These are phyloP conservation scores for Micromys minutus DNA, from an alignment of 2,113 vertebrate genomes.

Conservation along the genomic window DNA sequence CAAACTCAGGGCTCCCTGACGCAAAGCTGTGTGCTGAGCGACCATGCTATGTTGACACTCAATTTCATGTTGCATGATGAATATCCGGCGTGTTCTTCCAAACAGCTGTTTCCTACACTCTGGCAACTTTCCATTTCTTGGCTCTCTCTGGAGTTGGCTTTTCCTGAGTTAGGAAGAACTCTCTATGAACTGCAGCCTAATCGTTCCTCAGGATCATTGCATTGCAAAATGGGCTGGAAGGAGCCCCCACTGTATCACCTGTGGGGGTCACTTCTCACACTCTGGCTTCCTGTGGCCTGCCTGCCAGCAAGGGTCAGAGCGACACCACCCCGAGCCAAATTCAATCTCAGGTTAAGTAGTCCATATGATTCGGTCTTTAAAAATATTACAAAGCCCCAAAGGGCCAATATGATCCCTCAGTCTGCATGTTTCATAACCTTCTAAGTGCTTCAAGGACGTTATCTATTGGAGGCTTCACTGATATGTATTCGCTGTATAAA, in stretches of 20 bases:
- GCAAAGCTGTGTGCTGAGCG: conserved; percentile 24
- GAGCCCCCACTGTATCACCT: conserved; percentile 29
- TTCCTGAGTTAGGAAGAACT: conserved; percentile 74
- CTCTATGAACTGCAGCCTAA: conserved; percentile 73
- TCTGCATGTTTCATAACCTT: conserved; percentile 18
- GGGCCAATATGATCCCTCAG: background rate
- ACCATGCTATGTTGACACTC: conserved; percentile 20
- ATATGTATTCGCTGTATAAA: background rate
- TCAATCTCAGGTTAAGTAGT: conserved; percentile 3
- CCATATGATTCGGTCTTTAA: background rate
- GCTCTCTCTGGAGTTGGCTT: conserved; percentile 72
- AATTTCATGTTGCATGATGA: conserved; percentile 64
- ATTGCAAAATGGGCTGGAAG: conserved; percentile 70
- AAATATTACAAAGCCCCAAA: conserved; percentile 37
- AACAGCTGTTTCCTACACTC: conserved; percentile 69
- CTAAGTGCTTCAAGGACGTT: background rate
- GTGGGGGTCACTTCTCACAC: background rate
- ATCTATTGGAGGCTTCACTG: background rate
- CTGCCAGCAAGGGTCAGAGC: conserved; percentile 32
- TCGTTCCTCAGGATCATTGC: conserved; percentile 71
- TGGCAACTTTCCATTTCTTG: conserved; percentile 72
- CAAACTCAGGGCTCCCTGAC: conserved; percentile 60
- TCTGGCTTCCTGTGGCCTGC: background rate
- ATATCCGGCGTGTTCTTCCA: conserved; percentile 63
- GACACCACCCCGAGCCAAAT: conserved; percentile 32